Conservation (phyloP, 2,113 vertebrate genomes). For the Motacilla alba region DNA sequence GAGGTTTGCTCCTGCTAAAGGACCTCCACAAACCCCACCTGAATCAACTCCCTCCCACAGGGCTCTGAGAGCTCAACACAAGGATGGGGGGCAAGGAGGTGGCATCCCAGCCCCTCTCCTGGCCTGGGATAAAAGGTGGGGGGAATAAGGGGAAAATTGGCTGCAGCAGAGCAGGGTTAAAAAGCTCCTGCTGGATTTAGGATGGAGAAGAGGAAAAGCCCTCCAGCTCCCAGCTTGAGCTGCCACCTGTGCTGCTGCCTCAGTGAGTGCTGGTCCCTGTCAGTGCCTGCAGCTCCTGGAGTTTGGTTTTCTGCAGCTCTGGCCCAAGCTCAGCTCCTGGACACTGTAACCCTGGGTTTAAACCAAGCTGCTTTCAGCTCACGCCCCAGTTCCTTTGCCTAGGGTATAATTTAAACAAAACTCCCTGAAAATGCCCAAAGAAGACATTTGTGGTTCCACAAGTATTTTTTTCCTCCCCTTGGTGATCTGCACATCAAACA, state of each 20-base stretch:
- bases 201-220: not conserved
- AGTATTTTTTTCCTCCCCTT: not conserved
- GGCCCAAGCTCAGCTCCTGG: not conserved
- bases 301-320: not conserved
- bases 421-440: not conserved
- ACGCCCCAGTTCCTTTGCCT: not conserved
- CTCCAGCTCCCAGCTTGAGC: not conserved
- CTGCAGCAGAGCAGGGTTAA: fast-evolving
- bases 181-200: not conserved
- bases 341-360: not conserved
- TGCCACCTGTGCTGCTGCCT: not conserved
- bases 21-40: not conserved
- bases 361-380: not conserved
- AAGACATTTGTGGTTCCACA: not conserved
- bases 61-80: not conserved
- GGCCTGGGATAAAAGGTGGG: not conserved
- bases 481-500: not conserved
- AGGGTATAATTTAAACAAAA: not conserved
- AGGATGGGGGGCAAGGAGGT: not conserved
- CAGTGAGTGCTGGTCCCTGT: fast-evolving
- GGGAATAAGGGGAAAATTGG: not conserved
- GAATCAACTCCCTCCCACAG: not conserved
- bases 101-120: not conserved
- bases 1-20: not conserved
- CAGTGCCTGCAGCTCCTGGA: not conserved